Base-by-base conservation (phyloP, 2,888 invertebrate genomes). In the Yponomeuta cagnagella region DNA sequence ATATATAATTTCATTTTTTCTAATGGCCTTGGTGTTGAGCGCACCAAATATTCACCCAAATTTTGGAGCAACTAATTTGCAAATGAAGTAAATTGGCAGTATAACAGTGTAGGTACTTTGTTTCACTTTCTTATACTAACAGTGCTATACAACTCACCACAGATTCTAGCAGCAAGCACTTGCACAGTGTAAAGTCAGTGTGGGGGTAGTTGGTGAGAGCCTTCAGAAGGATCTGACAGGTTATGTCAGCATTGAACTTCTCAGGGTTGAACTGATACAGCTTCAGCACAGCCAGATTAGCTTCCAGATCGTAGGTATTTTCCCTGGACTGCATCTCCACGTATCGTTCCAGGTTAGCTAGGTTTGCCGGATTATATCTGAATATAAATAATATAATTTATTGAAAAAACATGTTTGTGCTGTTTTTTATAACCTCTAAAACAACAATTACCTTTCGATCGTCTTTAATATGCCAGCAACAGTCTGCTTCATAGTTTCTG, bases 181-280 rank as follows among this genome's bases (percentile, higher is more conserved):
- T 99, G 92, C 99, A 99, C 75, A 99, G 93, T 68, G 98, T 98
- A 83, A 99, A 99, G 88, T 99, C 99, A 10, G 99, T 97, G 82
- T 99, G 98, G 0, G 99, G 99, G 77, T 99, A 94, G 87, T 98
- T 99, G 10, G 99, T 99, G 65, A 99, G 91, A 2, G 99, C 98
- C 86, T 99, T 99, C 76, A 99, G 86, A 67, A 99, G 93, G 79
- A 99, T 98, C 80, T 96, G 96, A 76, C 96, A 95, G 2, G 98
- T 97, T 63, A 98, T 95, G 71, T 96, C 95, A 68, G 95, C 92
- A 81, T 98, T 96, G 80, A 97, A 97, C 79, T 95, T 94, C 73
- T 94, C 95, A 0, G 98, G 98, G 85, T 98, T 98, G 81, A 99
- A 97, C 87, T 99, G 99, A 83, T 99, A 99, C 77, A 99, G 90